phyloP scores from a whole-genome alignment of 2,888 invertebrate genomes.

The Ophion ventricosus region DNA sequence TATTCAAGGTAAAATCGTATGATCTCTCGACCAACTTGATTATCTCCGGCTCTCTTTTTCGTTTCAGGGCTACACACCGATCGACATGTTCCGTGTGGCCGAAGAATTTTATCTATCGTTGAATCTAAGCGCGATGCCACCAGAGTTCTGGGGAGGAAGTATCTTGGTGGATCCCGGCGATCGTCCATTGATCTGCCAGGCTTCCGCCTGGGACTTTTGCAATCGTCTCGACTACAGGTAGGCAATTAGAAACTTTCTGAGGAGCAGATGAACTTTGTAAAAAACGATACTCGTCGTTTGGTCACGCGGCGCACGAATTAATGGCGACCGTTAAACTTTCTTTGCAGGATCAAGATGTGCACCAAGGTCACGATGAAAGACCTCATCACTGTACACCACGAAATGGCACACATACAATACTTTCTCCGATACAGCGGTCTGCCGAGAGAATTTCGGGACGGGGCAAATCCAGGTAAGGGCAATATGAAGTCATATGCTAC shows the following conservation, averaged over 20 bases:
- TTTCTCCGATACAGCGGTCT: conserved; percentile 92
- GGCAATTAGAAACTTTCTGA: conserved; percentile 35
- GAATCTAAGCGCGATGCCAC: conserved; percentile 93
- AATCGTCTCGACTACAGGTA: conserved; percentile 94
- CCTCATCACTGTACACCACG: conserved; percentile 94
- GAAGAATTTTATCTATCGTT: conserved; percentile 96
- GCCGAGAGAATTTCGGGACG: conserved; percentile 94
- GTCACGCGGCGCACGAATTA: not conserved
- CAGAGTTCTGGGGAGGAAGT: conserved; percentile 95
- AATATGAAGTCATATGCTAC: not conserved
- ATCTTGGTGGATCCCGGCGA: conserved; percentile 92
- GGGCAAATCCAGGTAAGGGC: conserved; percentile 93
- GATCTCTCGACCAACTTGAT: not conserved
- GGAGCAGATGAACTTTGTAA: conserved; percentile 2
- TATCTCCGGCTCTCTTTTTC: conserved; percentile 17
- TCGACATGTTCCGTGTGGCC: conserved; percentile 92
- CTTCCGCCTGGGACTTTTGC: conserved; percentile 97
- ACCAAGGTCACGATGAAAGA: conserved; percentile 94
- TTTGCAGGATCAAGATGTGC: conserved; percentile 93
- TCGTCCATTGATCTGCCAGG: conserved; percentile 92
- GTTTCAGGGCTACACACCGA: conserved; percentile 91
- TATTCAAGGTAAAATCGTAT: not conserved
- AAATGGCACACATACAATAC: conserved; percentile 96
- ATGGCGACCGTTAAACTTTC: not conserved
- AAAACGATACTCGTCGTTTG: conserved; percentile 11